Base-by-base conservation (phyloP, 1,140 invertebrate species). In the Drosophila lowei region DNA sequence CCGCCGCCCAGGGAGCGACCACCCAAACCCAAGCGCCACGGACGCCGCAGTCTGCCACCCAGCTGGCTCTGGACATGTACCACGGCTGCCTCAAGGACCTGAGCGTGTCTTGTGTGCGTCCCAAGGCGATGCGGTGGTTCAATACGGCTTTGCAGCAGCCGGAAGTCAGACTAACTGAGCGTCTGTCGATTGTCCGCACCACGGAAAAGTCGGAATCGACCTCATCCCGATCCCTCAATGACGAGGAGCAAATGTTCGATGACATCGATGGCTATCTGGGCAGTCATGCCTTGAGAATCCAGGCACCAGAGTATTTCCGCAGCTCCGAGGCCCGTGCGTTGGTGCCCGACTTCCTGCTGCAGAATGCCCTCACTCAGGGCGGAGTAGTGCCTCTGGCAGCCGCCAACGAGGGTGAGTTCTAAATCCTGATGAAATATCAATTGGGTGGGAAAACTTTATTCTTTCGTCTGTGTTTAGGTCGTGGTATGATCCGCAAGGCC, bases 401-500 rank as follows among this genome's bases (percentile, higher is more conserved):
- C 18, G 93, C 92, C 60, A 93, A 92, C 67, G 93, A 94, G 90
- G 94, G 95, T 93, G 91, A 92, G 77, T 56, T 52, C 5, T 5
- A 3, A 28, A 11, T 38, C 4, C 34, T 13, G 38, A 13, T 50
- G 15, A 7, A 5, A 49, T 13, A 2, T 6, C 13, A 18, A 21
- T 34, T 6, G n/a, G 15, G 18, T 9, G 9, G 16, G 0, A 15
- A 21, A 46, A 23, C 0, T 30, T 21, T 23, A 38, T 6, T 7
- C 0, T n/a, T 8, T 23, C 23, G 4, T 3, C 3, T 34, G 0
- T 11, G 48, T 46, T 6, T 90, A 95, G 95, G 95, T 91, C 93
- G 96, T 79, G 95, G 95, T 81, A 94, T 96, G 91, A 95, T 97
- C 21, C 96, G 96, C 91, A 96, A 96, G 91, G 94, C 96, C 23